Evolutionary conservation across 2,797 vertebrate genomes (phyloP).

Genomic region (Vultur gryphus): DNA sequence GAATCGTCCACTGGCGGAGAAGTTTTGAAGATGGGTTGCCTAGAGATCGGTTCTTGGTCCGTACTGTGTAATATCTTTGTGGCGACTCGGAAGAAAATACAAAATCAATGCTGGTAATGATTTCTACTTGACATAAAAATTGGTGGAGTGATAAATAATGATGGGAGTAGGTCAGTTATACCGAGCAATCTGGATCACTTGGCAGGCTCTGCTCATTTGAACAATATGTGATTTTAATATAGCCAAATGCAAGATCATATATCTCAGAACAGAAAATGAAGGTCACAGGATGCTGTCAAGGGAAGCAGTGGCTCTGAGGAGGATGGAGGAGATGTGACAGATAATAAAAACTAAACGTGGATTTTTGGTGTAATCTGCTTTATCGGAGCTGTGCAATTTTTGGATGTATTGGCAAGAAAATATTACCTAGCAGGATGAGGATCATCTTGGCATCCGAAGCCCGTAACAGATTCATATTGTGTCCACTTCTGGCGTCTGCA

Average conservation of each 20-base stretch:
- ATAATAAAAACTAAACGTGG: neutral
- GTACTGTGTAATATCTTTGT: neutral
- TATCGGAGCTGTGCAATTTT: neutral
- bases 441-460: neutral
- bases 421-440: neutral
- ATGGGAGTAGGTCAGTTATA: constrained; percentile 50
- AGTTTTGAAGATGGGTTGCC: neutral
- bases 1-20: neutral
- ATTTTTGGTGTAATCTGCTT: neutral
- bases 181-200: constrained; percentile 55
- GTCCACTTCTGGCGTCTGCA: neutral
- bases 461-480: neutral
- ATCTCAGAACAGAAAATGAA: constrained; percentile 32
- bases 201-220: constrained; percentile 54
- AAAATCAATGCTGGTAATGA: neutral
- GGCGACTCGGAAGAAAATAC: neutral
- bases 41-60: neutral
- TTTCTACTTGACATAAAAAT: constrained; percentile 37
- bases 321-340: neutral
- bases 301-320: neutral
- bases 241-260: constrained; percentile 48
- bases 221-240: constrained; percentile 66
- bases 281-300: constrained; percentile 23
- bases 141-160: constrained; percentile 53
- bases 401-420: neutral